Conservation (phyloP, 2,113 vertebrate species). For the Pteropus alecto region DNA sequence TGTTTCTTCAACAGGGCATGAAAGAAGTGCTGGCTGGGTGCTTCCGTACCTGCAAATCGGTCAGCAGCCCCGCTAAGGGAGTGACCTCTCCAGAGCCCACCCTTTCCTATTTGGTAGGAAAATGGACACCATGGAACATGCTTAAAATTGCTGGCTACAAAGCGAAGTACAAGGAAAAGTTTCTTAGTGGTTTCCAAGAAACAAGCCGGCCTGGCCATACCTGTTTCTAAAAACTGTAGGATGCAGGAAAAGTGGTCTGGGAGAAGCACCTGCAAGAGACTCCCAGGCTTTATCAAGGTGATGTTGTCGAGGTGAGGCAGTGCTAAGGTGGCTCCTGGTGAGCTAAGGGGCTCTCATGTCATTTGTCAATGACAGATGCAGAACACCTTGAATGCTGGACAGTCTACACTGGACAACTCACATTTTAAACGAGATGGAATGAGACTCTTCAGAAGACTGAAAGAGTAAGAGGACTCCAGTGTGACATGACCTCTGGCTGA, state of each 20-base stretch:
- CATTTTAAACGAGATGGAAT: neutral
- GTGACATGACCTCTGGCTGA: neutral
- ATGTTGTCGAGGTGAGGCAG: neutral
- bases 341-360: neutral
- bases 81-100: fast-evolving
- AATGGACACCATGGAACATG: fast-evolving
- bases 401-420: neutral
- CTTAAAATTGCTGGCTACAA: neutral
- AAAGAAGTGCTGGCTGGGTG: no score
- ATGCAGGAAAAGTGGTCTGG: neutral
- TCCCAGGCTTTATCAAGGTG: neutral
- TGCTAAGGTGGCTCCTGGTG: neutral
- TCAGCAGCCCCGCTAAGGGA: neutral
- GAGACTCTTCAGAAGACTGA: neutral
- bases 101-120: neutral
- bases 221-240: neutral
- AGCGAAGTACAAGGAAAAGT: neutral
- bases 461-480: neutral
- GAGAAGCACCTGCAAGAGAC: neutral
- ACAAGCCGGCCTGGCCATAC: neutral
- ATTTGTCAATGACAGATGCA: no score
- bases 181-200: neutral
- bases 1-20: neutral
- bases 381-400: neutral
- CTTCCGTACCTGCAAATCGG: fast-evolving